Base-by-base conservation (phyloP, 1,140 invertebrate species). In the Spodoptera litura region DNA sequence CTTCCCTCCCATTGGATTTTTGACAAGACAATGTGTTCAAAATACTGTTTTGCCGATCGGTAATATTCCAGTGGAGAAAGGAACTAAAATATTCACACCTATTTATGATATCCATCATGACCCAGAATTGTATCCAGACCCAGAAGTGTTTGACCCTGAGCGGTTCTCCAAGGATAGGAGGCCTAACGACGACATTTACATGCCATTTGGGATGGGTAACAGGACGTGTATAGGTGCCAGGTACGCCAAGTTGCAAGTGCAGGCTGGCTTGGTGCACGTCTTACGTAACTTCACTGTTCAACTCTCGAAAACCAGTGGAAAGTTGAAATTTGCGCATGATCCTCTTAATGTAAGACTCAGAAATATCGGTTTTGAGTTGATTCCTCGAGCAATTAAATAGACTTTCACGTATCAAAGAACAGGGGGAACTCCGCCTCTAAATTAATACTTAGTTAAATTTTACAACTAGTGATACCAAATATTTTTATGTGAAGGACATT, bases 191-290 rank as follows among this genome's bases (percentile, higher is more conserved):
- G 31, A 87, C 44, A 78, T 82, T 31, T 96, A 95, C 79, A 86
- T 96, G 78, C 96, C 96, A 2, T 97, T 97, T 84, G 96, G 96
- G 10, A 94, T 95, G 78, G 96, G 96, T 3, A 93, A 93, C 4
- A 87, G 96, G 53, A 93, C 95, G 73, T 96, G 96, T 80, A 95
- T 96, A 73, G 96, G 96, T 20, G 92, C 93, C 83, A 89, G 95
- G 80, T 95, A 96, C 78, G 95, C 95, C 0, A 78, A 91, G 35
- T 70, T 95, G 76, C 94, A 95, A 81, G 81, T 92, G 2, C 92
- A 92, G 72, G 78, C 92, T 31, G 91, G 94, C 2, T 62, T 95
- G 25, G 84, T 88, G 0, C 80, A 87, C 49, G 58, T 95, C 0
- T 73, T 95, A 31, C 76, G 88, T 0, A 78, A 88, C 15, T 94